These are phyloP conservation scores for Alosa sapidissima DNA, from an alignment of 2,797 vertebrate genomes.

Conservation along the genomic window DNA sequence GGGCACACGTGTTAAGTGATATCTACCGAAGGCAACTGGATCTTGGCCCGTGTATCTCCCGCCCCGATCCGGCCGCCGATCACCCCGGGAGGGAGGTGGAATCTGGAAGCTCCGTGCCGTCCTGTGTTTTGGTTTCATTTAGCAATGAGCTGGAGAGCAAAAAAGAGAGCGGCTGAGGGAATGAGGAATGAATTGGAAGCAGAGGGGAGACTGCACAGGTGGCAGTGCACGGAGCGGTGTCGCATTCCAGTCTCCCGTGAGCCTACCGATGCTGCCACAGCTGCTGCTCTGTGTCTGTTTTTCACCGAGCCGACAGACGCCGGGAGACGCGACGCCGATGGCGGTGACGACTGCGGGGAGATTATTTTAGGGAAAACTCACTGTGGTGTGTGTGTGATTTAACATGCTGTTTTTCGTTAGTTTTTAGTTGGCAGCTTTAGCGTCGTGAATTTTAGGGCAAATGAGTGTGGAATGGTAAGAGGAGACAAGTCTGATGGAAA, in stretches of 20 bases:
- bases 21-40: neutral
- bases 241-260: neutral
- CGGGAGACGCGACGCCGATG: neutral
- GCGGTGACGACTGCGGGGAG: neutral
- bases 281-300: conserved; percentile 6
- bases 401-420: neutral
- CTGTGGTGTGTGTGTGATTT: neutral
- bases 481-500: neutral
- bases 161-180: neutral
- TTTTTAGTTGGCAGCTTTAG: neutral
- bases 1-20: neutral
- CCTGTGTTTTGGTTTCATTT: neutral
- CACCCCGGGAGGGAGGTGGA: neutral
- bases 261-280: neutral
- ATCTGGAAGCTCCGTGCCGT: neutral
- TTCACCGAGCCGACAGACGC: neutral
- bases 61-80: neutral
- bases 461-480: neutral
- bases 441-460: neutral
- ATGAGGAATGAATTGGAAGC: neutral
- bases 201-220: neutral
- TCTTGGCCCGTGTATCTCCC: neutral
- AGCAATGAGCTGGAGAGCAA: neutral
- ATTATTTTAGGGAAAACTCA: neutral
- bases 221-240: neutral